Base-by-base conservation (phyloP, 2,888 invertebrate species). In the Acrobasis suavella region DNA sequence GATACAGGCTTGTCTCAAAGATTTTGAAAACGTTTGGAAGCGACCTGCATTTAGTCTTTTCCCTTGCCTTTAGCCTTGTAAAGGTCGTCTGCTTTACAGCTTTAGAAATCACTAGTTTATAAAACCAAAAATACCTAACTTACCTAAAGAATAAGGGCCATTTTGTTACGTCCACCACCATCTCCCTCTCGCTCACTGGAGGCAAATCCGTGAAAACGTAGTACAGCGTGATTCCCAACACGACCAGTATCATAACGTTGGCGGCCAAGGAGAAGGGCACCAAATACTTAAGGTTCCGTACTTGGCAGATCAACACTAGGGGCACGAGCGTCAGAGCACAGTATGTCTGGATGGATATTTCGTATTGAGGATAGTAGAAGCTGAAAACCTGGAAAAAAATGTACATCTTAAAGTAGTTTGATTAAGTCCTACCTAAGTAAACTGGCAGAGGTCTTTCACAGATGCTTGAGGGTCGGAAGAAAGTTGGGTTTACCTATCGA, bases 221-320 rank as follows among this genome's bases (percentile, higher is more conserved):
- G 82, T 96, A 96, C 69, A 97, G 92, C 0, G 97, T 97, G 68
- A 98, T 96, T 22, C 90, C 93, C 69, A 98, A 95, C 0, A 97
- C 96, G 0, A 94, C 80, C 0, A 96, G 89, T 77, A 98, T 96
- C 62, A 96, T 94, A 0, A 96, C 69, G 80, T 98, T 98, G 56
- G 98, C 98, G 17, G 97, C 79, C 55, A 96, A 94, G 0, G 98
- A 98, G 81, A 98, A 97, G 0, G 98, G 97, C 14, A 98, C 97
- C 69, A 99, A 87, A 74, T 95, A 95, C 80, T 96, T 96, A 3
- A 98, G 91, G 75, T 96, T 95, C 50, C 97, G 88, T 63, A 97
- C 95, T 80, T 96, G 96, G 62, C 95, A 94, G 63, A 96, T 92
- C 0, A 96, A 76, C 0, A 96, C 89, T 49, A 96, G 84, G 0